Base-by-base conservation (phyloP, 2,797 vertebrate genomes). In the Pangasius macronema region DNA sequence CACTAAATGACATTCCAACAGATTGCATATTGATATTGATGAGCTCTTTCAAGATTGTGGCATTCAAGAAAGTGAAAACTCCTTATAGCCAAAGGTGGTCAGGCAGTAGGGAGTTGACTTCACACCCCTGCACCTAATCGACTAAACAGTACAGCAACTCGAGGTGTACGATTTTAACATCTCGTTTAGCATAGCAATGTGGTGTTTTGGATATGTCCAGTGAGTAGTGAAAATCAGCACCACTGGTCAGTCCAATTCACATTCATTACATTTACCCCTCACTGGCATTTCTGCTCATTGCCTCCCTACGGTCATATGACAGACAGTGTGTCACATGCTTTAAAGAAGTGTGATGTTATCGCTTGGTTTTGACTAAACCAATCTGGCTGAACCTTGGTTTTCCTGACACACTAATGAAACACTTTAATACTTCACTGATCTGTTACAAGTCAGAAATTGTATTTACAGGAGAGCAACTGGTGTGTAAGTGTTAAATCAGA, bases 401-500 rank as follows among this genome's bases (percentile, higher is more conserved):
- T 82, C 61, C n/a, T 46, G 59, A 14, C 9, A 49, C 11, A 30
- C 61, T 82, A 10, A 30, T n/a, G 49, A 46, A 73, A 73, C 14
- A 63, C 36, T 63, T 61, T 16, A 63, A 18, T n/a, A 5, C 24
- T 63, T 24, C 59, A 46, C 59, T 2, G 46, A 82, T 20, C 16
- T 67, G 27, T 82, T 82, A 46, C 36, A 51, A 55, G 76, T 57
- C 76, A 55, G 75, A 24, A 42, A 46, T n/a, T 5, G 57, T 81
- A n/a, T 82, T 63, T 81, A 63, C 39, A 82, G 7, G 27, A 82
- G 68, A 8, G 42, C 70, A 83, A 24, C 42, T 61, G 8, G n/a
- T 70, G 63, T 49, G 82, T 4, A 57, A 59, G 73, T n/a, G 73
- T 80, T 59, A 84, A 80, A 3, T 33, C 72, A 27, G 57, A 42